Evolutionary conservation across 2,113 vertebrate species (phyloP).

Genomic region (Emydura subglobosa): DNA sequence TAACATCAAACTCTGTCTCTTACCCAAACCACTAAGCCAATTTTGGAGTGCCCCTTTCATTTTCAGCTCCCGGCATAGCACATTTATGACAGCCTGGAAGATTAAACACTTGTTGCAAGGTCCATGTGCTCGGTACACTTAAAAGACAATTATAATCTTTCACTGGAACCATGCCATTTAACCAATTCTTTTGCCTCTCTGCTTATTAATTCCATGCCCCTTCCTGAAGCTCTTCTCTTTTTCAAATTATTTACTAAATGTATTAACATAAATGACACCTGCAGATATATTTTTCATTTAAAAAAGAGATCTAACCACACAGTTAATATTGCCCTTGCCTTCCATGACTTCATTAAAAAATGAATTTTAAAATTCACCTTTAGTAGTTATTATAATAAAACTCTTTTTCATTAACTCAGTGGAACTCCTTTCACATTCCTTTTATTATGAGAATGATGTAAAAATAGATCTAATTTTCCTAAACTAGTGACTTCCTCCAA

Average conservation of each 20-base stretch:
- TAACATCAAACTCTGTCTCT: not conserved
- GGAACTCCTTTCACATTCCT: constrained; percentile 38
- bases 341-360: constrained; percentile 67
- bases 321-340: constrained; percentile 51
- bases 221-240: constrained; percentile 16
- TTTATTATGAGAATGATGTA: constrained; percentile 37
- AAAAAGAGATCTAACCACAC: constrained; percentile 38
- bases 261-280: constrained; percentile 49
- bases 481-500: constrained; percentile 16
- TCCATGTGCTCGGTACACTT: not conserved
- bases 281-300: constrained; percentile 67
- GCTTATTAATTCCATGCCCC: not conserved
- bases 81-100: not conserved
- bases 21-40: constrained; percentile 16
- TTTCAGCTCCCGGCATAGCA: constrained; percentile 20
- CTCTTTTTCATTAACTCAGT: constrained; percentile 35
- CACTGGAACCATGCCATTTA: not conserved
- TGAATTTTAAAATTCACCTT: constrained; percentile 65
- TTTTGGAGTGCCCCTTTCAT: not conserved
- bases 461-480: constrained; percentile 37
- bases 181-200: not conserved
- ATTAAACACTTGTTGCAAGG: not conserved
- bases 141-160: not conserved
- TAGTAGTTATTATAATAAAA: constrained; percentile 62
- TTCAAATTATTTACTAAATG: constrained; percentile 61